Evolutionary conservation across 2,888 invertebrate species (phyloP).

Genomic region (Trichogramma evanescens): DNA sequence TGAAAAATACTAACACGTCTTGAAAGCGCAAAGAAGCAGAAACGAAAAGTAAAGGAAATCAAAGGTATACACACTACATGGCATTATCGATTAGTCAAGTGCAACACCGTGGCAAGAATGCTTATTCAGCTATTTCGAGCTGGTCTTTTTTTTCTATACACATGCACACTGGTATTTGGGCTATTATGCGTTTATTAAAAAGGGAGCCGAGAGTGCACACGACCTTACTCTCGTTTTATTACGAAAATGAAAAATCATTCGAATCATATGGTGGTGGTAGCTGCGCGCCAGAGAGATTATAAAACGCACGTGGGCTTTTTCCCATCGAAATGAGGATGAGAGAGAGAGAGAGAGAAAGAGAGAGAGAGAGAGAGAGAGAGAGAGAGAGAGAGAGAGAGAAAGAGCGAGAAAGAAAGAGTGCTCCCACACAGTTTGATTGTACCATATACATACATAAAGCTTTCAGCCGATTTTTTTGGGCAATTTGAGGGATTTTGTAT

Average conservation of each 20-base stretch:
- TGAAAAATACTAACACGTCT: not conserved
- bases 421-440: no score
- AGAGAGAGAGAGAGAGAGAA: no score
- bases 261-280: not conserved
- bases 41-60: no score
- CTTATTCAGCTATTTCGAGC: not conserved
- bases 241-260: slow-evolving; percentile 4
- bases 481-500: no score
- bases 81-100: not conserved
- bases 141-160: no score
- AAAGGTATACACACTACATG: no score
- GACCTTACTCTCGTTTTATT: no score
- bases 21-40: no score
- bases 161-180: not conserved
- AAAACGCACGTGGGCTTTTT: not conserved
- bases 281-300: no score
- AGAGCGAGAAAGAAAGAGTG: no score
- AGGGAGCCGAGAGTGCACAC: not conserved
- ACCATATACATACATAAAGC: no score
- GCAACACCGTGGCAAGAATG: not conserved
- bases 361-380: not conserved
- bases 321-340: not conserved
- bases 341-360: not conserved
- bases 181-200: not conserved
- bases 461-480: no score